Conservation (phyloP, 2,888 invertebrate genomes). For the Trachelus stipa region DNA sequence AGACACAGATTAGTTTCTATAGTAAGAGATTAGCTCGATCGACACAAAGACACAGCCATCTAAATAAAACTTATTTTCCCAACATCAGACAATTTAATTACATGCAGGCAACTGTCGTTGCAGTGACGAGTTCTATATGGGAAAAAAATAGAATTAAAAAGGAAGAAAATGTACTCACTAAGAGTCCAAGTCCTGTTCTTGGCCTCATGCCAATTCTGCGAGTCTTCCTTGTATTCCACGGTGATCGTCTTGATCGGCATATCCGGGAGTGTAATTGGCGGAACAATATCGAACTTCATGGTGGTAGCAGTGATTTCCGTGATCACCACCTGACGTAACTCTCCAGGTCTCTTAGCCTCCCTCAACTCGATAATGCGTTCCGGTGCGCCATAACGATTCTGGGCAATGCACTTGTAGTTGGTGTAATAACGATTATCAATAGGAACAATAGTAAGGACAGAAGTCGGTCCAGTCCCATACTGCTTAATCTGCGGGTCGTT, state of each 20-base stretch:
- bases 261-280: slow-evolving; percentile 80
- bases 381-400: slow-evolving; percentile 79
- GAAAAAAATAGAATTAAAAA: slow-evolving; percentile 5
- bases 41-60: not conserved
- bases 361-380: slow-evolving; percentile 78
- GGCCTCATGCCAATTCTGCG: slow-evolving; percentile 77
- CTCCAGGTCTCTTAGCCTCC: slow-evolving; percentile 79
- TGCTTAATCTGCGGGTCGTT: slow-evolving; percentile 69
- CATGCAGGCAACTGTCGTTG: not conserved
- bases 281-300: slow-evolving; percentile 81
- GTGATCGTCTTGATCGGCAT: slow-evolving; percentile 80
- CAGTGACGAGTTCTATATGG: too few relatives aligned
- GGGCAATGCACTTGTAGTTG: slow-evolving; percentile 84
- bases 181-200: slow-evolving; percentile 83
- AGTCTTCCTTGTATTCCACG: slow-evolving; percentile 81
- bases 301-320: slow-evolving; percentile 85
- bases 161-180: slow-evolving; percentile 61
- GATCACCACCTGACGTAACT: slow-evolving; percentile 75
- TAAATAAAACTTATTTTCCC: not conserved
- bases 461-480: slow-evolving; percentile 77
- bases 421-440: slow-evolving; percentile 76
- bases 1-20: not conserved
- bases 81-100: not conserved
- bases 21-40: not conserved
- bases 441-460: slow-evolving; percentile 79